Percentiles rank a stretch among this genome's conserved stretches.
These are phyloP conservation scores for Oscheius sp. DNA, from an alignment of 2,888 invertebrate species.

Conservation along the genomic window DNA sequence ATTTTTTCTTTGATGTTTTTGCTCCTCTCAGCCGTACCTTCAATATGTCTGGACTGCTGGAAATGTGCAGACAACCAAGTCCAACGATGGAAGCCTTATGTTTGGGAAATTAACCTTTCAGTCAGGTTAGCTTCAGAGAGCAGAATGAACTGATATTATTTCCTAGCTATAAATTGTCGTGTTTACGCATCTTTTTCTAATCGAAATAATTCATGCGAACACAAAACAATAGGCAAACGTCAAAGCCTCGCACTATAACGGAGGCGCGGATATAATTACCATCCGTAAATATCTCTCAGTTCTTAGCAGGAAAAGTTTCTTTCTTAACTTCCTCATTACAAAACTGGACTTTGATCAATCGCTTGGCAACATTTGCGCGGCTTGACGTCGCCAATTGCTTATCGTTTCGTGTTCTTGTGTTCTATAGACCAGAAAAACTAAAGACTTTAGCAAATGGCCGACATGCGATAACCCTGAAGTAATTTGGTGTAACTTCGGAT, in stretches of 20 bases:
- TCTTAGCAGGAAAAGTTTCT: too few relatives aligned
- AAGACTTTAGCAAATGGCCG: constrained; percentile 5
- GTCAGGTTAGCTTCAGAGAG: background rate
- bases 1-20: background rate
- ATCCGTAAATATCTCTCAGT: too few relatives aligned
- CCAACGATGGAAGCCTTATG: background rate
- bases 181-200: too few relatives aligned
- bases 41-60: background rate
- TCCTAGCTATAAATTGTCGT: too few relatives aligned
- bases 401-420: background rate
- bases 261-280: too few relatives aligned
- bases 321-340: too few relatives aligned
- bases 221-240: too few relatives aligned
- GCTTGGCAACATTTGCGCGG: background rate
- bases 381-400: background rate
- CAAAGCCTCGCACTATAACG: too few relatives aligned
- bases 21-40: too few relatives aligned
- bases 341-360: background rate
- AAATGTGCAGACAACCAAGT: constrained; percentile 1
- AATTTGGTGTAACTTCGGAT: background rate
- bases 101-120: background rate
- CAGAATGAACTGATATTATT: background rate
- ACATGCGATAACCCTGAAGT: background rate
- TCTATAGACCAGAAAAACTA: background rate
- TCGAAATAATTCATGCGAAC: too few relatives aligned